Base-by-base conservation (phyloP, 2,797 vertebrate genomes). In the Malurus leucopterus region DNA sequence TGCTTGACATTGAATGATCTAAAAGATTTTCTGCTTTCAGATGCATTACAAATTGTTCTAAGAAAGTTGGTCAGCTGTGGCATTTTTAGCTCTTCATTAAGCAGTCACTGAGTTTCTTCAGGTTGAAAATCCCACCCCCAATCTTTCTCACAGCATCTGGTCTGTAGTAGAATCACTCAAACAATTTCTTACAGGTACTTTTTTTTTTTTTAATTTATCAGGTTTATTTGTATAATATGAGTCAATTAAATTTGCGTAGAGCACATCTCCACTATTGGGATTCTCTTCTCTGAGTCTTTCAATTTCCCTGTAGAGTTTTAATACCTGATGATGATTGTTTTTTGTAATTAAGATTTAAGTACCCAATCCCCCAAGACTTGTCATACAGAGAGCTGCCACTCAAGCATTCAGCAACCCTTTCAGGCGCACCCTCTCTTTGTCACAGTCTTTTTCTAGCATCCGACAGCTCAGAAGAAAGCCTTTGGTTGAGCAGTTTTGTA, bases 281-380 rank as follows among this genome's bases (percentile, higher is more conserved):
- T 93, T 96, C 89, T 94, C 80, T 94, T 89, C 84, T 95, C 86
- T 90, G 91, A 95, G 89, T 90, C 84, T 93, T 95, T 93, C 93
- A 89, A 75, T 96, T 96, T 96, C 92, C 93, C 91, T 76, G 7
- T 77, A 95, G 94, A 88, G 79, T 83, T 96, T 94, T 95, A 95
- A 94, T 95, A 95, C 89, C 91, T 96, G 93, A 93, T 90, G 92
- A 92, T 95, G 86, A 90, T 90, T 97, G 92, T 96, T 96, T 95
- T 95, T 95, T 94, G 97, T 97, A 97, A 97, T 97, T 97, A 97
- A 97, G 97, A 97, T 97, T 97, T 97, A 97, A 97, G 96, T 97
- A 97, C 95, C 94, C 96, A 97, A 93, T 97, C 96, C 96, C 97
- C 87, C 88, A 96, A 97, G 96, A 97, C 94, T 92, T 96, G 95